Evolutionary conservation across 2,797 vertebrate species (phyloP).

Genomic region (Dendrocincla fuliginosa): DNA sequence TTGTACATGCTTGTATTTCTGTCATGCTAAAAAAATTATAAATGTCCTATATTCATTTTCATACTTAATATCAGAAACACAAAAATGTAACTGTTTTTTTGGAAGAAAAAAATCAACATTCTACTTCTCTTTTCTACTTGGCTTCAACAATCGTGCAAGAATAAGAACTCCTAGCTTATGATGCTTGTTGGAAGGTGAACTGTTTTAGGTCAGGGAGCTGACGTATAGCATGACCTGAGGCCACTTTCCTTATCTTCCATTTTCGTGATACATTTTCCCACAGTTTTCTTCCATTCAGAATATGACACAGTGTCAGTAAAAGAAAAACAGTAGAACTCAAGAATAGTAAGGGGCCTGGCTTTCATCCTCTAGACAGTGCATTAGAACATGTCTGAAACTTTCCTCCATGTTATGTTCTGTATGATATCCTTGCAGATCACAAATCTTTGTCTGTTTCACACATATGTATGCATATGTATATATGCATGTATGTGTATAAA

Average conservation of each 20-base stretch:
- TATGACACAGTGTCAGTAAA: neutral
- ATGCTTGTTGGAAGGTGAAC: neutral
- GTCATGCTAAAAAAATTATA: neutral
- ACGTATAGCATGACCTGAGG: neutral
- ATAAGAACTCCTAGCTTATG: neutral
- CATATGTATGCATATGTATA: neutral
- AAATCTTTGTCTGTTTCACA: neutral
- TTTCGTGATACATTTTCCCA: neutral
- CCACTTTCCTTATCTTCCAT: neutral
- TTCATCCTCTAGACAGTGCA: neutral
- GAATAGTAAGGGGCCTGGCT: neutral
- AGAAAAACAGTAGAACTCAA: neutral
- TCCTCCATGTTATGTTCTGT: neutral
- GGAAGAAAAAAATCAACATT: neutral
- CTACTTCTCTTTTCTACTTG: neutral
- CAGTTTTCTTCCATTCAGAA: neutral
- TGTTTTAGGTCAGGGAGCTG: neutral
- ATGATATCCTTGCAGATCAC: neutral
- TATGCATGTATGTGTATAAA: accelerated
- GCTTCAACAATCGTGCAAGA: neutral
- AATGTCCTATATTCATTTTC: neutral
- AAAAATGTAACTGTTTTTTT: neutral
- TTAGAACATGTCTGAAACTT: neutral
- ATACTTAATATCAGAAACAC: neutral
- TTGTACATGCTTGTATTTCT: neutral